A percentile compares a stretch with the other conserved stretches of the same genome.
phyloP scores from a whole-genome alignment of 2,113 vertebrate genomes.

The Paedocypris sp. region DNA sequence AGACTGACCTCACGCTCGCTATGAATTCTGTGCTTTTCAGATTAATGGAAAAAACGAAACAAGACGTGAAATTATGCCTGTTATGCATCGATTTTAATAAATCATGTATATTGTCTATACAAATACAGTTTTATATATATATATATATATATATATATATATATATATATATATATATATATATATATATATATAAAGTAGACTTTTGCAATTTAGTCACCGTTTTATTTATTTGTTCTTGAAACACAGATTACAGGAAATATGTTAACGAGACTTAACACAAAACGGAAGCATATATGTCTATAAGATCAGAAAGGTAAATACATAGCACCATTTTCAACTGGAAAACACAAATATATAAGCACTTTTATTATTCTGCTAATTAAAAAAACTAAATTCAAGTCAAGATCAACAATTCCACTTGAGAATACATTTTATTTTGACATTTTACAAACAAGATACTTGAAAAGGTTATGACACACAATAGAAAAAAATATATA shows the following conservation, averaged over 20 bases:
- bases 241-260: slow-evolving; percentile 28
- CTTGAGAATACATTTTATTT: slow-evolving; percentile 30
- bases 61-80: too few relatives aligned
- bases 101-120: too few relatives aligned
- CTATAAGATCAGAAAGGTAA: slow-evolving; percentile 45
- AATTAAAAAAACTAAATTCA: slow-evolving; percentile 42
- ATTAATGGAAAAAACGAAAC: too few relatives aligned
- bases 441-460: slow-evolving; percentile 35
- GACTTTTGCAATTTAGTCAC: too few relatives aligned
- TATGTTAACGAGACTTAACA: slow-evolving; percentile 11
- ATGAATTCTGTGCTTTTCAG: not conserved
- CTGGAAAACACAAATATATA: slow-evolving; percentile 41
- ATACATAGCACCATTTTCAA: slow-evolving; percentile 61
- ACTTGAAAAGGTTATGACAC: slow-evolving; percentile 25
- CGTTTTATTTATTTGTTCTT: too few relatives aligned
- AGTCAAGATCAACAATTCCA: slow-evolving; percentile 28
- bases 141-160: too few relatives aligned
- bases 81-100: too few relatives aligned
- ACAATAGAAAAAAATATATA: not conserved
- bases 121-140: too few relatives aligned
- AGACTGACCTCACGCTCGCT: not conserved
- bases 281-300: slow-evolving; percentile 14
- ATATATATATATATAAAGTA: slow-evolving; percentile 31
- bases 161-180: too few relatives aligned
- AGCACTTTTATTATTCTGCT: slow-evolving; percentile 41